Conservation (phyloP, 2,888 invertebrate genomes). For the Eucera pruinosa region DNA sequence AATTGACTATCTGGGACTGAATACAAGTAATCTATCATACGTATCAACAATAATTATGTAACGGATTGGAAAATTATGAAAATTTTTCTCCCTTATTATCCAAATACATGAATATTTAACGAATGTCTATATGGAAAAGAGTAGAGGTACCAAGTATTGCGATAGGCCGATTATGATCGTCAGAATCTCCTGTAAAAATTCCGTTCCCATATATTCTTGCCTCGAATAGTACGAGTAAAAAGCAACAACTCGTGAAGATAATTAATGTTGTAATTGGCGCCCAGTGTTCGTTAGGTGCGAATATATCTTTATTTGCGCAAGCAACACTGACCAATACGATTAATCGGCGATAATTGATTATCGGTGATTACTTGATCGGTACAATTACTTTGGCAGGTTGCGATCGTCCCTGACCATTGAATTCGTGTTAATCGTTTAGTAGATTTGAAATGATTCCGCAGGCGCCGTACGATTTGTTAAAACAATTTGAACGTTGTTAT, state of each 20-base stretch:
- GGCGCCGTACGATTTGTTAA: conserved; percentile 49
- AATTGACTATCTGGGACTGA: too few relatives aligned
- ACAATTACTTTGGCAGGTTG: background rate
- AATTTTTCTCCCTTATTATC: too few relatives aligned
- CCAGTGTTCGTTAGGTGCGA: background rate
- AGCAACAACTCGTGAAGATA: background rate
- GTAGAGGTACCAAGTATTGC: too few relatives aligned
- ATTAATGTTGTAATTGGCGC: conserved; percentile 7
- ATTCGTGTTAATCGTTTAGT: conserved; percentile 30
- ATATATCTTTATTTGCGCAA: background rate
- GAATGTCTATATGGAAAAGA: too few relatives aligned
- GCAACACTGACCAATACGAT: background rate
- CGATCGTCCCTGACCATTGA: conserved; percentile 38
- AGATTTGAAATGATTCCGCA: conserved; percentile 14
- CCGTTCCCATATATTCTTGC: too few relatives aligned
- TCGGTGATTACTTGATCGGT: background rate
- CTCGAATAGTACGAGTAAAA: background rate
- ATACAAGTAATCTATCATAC: too few relatives aligned
- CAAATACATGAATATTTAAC: too few relatives aligned
- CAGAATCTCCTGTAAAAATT: background rate
- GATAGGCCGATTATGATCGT: background rate
- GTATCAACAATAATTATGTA: too few relatives aligned
- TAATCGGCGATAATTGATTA: conserved; percentile 30
- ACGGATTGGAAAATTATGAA: too few relatives aligned
- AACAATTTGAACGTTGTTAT: conserved; percentile 50